Percentiles rank a stretch among this genome's conserved stretches.
phyloP scores from a whole-genome alignment of 2,888 invertebrate species.

The Adelphocoris suturalis region DNA sequence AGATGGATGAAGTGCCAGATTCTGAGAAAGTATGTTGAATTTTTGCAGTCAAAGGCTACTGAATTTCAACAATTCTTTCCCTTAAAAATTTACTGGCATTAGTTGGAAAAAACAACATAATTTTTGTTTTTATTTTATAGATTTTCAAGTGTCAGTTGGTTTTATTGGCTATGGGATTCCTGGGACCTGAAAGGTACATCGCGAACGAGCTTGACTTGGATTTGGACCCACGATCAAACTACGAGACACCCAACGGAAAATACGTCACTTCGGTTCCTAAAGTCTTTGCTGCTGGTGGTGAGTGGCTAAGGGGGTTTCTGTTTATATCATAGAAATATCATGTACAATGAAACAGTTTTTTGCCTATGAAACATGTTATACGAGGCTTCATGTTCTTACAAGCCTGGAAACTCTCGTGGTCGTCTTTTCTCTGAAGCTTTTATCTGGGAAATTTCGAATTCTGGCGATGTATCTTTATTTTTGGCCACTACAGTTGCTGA shows the following conservation, averaged over 20 bases:
- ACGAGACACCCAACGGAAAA: slow-evolving; percentile 87
- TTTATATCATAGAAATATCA: background rate
- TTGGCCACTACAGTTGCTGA: no score
- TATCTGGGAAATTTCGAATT: no score
- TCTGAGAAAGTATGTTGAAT: slow-evolving; percentile 82
- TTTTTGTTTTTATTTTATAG: slow-evolving; percentile 76
- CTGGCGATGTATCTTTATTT: no score
- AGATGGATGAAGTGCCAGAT: slow-evolving; percentile 91
- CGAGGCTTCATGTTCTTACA: no score
- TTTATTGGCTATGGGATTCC: slow-evolving; percentile 98
- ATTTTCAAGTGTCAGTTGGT: slow-evolving; percentile 93
- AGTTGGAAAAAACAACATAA: background rate
- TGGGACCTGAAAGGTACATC: slow-evolving; percentile 95
- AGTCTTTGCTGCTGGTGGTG: slow-evolving; percentile 97
- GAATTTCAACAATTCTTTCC: no score
- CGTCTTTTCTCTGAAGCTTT: no score
- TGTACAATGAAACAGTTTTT: slow-evolving; percentile 29
- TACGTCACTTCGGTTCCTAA: slow-evolving; percentile 90
- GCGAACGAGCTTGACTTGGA: slow-evolving; percentile 89
- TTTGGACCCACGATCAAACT: slow-evolving; percentile 94
- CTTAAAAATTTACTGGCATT: no score
- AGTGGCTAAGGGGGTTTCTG: slow-evolving; percentile 73
- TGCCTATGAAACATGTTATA: background rate
- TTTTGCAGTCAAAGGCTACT: no score
- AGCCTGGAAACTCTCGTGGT: no score